These are phyloP conservation scores for Neosilurus mollespiculum DNA, from an alignment of 2,797 vertebrate species.

Conservation along the genomic window DNA sequence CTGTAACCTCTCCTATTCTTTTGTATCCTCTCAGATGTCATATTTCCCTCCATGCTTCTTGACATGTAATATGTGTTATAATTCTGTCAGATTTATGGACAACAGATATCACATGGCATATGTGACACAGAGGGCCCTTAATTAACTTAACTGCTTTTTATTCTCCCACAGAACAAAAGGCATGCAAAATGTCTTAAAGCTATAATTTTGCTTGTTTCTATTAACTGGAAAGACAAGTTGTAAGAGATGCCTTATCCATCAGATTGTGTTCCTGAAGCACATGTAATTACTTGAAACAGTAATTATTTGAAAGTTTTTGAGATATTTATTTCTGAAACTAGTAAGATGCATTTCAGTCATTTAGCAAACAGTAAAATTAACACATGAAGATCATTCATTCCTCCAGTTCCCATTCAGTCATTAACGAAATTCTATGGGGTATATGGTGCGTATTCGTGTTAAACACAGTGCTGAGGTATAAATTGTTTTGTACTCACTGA, in stretches of 20 bases:
- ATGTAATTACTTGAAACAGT: not conserved
- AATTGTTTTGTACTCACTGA: constrained; percentile 35
- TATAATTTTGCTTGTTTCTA: too few relatives aligned
- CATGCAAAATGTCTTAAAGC: not conserved
- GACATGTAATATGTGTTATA: constrained; percentile 5
- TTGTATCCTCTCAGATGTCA: not conserved
- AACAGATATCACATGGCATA: too few relatives aligned
- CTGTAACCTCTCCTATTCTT: not conserved
- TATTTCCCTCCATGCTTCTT: not conserved
- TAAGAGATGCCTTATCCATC: too few relatives aligned
- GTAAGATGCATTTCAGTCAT: not conserved
- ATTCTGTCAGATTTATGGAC: not conserved
- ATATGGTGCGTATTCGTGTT: constrained; percentile 5
- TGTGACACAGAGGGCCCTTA: too few relatives aligned
- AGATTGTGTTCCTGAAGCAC: not conserved
- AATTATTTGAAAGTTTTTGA: not conserved
- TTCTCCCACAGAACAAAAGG: not conserved
- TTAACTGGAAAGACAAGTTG: not conserved
- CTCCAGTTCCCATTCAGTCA: not conserved
- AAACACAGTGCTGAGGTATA: constrained; percentile 4
- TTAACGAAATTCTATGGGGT: not conserved
- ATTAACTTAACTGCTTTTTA: too few relatives aligned
- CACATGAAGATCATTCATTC: not conserved
- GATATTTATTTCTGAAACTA: not conserved
- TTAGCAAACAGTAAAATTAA: not conserved